Percentiles rank a stretch among this genome's conserved stretches.
phyloP scores from a whole-genome alignment of 2,888 invertebrate species.

The Hydriomena furcata region DNA sequence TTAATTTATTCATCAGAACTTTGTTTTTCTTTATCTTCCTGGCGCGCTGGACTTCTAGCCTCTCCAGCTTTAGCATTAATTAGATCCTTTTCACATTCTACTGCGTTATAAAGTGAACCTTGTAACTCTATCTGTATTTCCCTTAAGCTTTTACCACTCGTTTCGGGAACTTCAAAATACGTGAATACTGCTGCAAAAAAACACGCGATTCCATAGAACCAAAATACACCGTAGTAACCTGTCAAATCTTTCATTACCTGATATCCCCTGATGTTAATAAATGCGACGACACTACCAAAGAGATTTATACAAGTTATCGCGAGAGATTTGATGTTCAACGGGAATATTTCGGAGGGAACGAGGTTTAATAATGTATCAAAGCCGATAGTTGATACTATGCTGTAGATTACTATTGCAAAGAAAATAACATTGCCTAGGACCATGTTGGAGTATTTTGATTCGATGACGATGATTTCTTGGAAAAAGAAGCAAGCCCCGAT shows the following conservation, averaged over 20 bases:
- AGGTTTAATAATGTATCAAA: slow-evolving; percentile 73
- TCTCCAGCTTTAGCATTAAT: neutral
- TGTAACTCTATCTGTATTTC: slow-evolving; percentile 80
- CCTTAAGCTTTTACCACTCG: slow-evolving; percentile 80
- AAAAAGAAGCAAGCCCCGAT: slow-evolving; percentile 64
- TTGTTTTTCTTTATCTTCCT: neutral
- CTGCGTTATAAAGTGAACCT: slow-evolving; percentile 39
- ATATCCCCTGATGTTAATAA: slow-evolving; percentile 73
- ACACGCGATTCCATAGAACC: slow-evolving; percentile 67
- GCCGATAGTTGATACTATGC: slow-evolving; percentile 62
- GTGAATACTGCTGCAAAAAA: slow-evolving; percentile 71
- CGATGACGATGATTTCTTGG: slow-evolving; percentile 43
- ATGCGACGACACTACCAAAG: slow-evolving; percentile 65
- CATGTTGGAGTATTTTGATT: slow-evolving; percentile 1
- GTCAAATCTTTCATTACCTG: slow-evolving; percentile 68
- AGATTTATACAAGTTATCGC: slow-evolving; percentile 77
- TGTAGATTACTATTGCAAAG: slow-evolving; percentile 59
- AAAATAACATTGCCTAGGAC: slow-evolving; percentile 58
- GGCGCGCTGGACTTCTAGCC: neutral
- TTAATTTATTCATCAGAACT: no score
- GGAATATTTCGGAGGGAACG: slow-evolving; percentile 81
- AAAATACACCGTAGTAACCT: slow-evolving; percentile 77
- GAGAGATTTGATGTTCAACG: slow-evolving; percentile 79
- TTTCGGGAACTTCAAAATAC: slow-evolving; percentile 75
- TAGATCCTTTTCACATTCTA: slow-evolving; percentile 10